Evolutionary conservation across 2,113 vertebrate species (phyloP), one percentile per base, ranked within the genome.

Genomic region (Brachyhypopomus occidentalis): DNA sequence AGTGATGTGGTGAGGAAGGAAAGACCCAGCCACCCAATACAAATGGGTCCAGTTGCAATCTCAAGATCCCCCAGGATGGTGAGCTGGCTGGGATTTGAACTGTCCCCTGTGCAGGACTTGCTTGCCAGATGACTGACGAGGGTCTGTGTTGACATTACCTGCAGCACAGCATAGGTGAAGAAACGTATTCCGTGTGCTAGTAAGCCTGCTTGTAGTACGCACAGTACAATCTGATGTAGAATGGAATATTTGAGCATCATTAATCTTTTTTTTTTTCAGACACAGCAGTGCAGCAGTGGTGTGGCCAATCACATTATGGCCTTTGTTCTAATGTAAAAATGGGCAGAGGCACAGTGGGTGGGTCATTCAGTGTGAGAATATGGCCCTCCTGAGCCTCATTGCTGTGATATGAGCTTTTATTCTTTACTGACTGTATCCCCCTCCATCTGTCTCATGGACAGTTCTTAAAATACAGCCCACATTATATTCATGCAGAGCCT

Each of bases 351-450:
- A 48, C 58, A 23, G 38, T n/a, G 66, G 66, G 14, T 81, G 48
- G 48, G 60, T 56, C 30, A 66, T 27, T 80, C 36, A 56, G 48
- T 14, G 66, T 11, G 45, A 34, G 36, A 34, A 80, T 74, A 80
- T 16, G 9, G 52, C 48, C 58, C 36, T 81, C 67, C 34, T 66
- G n/a, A 12, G 79, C 41, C 30, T 75, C 23, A 75, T 75, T 25
- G 67, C 62, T 52, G n/a, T 75, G 72, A 62, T 80, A 41, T 5
- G 7, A 20, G 45, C 63, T 38, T 30, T 73, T 56, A 75, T 34
- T 75, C 64, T 80, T 80, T 66, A 74, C 64, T 62, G 27, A 74
- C 79, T 16, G 19, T 75, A 25, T 81, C 45, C 75, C 72, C 58
- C 64, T 63, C 14, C 66, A 60, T 55, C 80, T 71, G 45, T 55